Conservation (phyloP, 2,797 vertebrate genomes). For the Anableps anableps region DNA sequence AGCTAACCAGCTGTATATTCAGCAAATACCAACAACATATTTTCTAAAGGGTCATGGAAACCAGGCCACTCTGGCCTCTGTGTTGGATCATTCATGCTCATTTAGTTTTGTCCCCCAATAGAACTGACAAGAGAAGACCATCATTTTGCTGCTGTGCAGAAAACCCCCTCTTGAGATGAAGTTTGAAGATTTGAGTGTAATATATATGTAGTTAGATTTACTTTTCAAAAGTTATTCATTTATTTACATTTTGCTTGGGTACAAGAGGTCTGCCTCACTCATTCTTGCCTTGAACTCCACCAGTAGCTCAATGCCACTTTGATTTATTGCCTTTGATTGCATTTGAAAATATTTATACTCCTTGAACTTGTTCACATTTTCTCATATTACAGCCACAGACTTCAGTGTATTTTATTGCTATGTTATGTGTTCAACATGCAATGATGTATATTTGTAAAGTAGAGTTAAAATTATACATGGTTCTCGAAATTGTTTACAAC, state of each 20-base stretch:
- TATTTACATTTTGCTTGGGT: background rate
- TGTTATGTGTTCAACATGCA: background rate
- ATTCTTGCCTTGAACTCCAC: no score
- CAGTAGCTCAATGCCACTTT: no score
- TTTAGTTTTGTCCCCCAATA: background rate
- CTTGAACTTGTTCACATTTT: no score
- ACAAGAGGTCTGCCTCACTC: no score
- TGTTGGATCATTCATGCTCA: constrained; percentile 25
- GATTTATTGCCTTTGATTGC: background rate
- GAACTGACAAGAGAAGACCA: background rate
- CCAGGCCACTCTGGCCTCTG: constrained; percentile 40
- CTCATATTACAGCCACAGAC: background rate
- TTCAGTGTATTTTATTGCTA: background rate
- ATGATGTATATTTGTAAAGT: background rate
- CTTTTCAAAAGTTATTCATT: background rate
- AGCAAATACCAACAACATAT: constrained; percentile 63
- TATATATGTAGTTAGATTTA: background rate
- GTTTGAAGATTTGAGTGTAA: background rate
- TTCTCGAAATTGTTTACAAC: no score
- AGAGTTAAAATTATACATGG: background rate
- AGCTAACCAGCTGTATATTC: constrained; percentile 65
- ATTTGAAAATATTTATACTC: background rate
- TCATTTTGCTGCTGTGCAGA: background rate
- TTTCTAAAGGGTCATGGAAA: constrained; percentile 54
- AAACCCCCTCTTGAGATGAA: background rate